Evolutionary conservation across 2,888 invertebrate genomes (phyloP), one percentile per base, ranked within the genome.

Genomic region (Agonopterix alstromeriana): DNA sequence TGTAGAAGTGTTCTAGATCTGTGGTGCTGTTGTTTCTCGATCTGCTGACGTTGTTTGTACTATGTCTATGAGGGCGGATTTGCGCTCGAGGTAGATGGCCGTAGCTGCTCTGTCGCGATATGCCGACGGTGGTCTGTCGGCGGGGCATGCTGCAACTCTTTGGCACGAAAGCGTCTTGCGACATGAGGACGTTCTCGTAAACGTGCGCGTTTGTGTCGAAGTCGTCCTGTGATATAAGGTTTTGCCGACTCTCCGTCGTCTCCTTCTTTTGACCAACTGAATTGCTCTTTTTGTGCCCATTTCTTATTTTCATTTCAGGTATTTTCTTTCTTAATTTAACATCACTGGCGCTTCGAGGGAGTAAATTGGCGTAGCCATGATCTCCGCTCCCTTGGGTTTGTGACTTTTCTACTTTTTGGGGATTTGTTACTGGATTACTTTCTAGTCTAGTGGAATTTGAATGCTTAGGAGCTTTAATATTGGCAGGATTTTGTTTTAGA

Each of bases 121-220:
- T 76, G 44, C 73, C 75, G 51, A 59, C 75, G 51, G 69, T 66
- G 43, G 78, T 70, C 51, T 78, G 80, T 11, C 87, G 74, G 2
- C 89, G 78, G 45, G 89, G 89, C 88, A 88, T 87, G 60, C 82
- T 87, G 61, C 87, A 86, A 56, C 83, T 88, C 56, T 77, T 79
- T 36, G 85, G 81, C 17, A 79, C 77, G 62, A 81, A 79, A 2
- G 74, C 54, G 36, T 84, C 85, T 54, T 72, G 72, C 17, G 73
- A 59, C 60, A 71, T 49, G 5, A 78, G 59, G 1, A 89, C 66
- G 66, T 89, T 89, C 56, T 89, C 89, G 60, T 89, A 89, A 40
- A 89, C 82, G 59, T 89, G 89, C 8, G 77, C 70, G 59, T 67
- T 61, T 12, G 42, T 65, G 48, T 82, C 84, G 49, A 64, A 60